phyloP scores from a whole-genome alignment of 2,797 vertebrate species.

The Myiotriccus ornatus region DNA sequence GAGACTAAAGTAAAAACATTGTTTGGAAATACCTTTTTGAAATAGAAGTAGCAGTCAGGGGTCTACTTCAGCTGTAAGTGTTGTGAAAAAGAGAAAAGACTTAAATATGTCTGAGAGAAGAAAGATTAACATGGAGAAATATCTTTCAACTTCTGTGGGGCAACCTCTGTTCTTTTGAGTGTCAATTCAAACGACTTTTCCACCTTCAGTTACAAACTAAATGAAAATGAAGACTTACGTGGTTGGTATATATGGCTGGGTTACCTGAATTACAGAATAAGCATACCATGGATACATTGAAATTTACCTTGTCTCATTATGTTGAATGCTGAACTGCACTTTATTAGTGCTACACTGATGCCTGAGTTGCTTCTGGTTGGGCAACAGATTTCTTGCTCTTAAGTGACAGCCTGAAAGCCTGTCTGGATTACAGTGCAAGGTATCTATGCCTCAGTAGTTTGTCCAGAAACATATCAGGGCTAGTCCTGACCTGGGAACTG shows the following conservation, averaged over 20 bases:
- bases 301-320: not conserved
- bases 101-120: not conserved
- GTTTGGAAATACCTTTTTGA: not conserved
- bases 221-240: not conserved
- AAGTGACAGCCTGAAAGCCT: not conserved
- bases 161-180: not conserved
- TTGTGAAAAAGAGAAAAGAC: not conserved
- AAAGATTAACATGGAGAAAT: not conserved
- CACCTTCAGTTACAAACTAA: not conserved
- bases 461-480: not conserved
- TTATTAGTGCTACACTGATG: not conserved
- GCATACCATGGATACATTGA: not conserved
- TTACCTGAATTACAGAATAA: not conserved
- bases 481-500: not conserved
- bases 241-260: not conserved
- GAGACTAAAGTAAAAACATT: not conserved
- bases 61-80: not conserved
- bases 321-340: not conserved
- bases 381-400: not conserved
- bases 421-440: not conserved
- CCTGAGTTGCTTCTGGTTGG: not conserved
- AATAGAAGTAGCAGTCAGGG: not conserved
- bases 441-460: not conserved
- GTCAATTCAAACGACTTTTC: not conserved
- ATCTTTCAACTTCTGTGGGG: not conserved